A percentile compares a stretch with the other conserved stretches of the same genome.
phyloP scores from a whole-genome alignment of 1,140 invertebrate species.

The Adoxophyes honmai region DNA sequence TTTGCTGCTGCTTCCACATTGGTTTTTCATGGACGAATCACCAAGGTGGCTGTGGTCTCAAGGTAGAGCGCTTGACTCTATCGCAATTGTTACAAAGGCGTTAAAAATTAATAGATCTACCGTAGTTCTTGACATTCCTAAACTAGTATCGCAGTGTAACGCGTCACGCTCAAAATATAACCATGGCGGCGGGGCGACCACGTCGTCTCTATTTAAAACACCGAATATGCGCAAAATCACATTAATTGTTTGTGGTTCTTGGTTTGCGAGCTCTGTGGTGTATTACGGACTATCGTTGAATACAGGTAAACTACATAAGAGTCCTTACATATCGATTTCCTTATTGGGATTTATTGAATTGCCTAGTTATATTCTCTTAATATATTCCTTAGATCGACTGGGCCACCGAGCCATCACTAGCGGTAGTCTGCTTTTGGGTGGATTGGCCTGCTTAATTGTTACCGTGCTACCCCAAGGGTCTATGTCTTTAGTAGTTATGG shows the following conservation, averaged over 20 bases:
- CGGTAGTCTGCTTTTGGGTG: constrained; percentile 84
- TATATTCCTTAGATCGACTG: constrained; percentile 83
- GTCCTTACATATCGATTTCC: constrained; percentile 89
- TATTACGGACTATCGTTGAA: constrained; percentile 92
- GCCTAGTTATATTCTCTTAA: constrained; percentile 85
- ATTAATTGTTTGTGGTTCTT: constrained; percentile 89
- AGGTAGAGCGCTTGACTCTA: constrained; percentile 82
- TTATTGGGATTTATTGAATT: constrained; percentile 88
- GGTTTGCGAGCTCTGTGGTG: constrained; percentile 91
- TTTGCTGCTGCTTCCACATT: constrained; percentile 84
- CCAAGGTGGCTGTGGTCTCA: constrained; percentile 90
- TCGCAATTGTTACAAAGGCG: constrained; percentile 84
- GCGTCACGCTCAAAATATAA: constrained; percentile 56
- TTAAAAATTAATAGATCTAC: constrained; percentile 82
- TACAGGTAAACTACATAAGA: constrained; percentile 85
- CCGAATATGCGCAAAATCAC: constrained; percentile 87
- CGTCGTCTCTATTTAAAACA: constrained; percentile 85
- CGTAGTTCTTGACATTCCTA: constrained; percentile 79
- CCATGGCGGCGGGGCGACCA: constrained; percentile 73
- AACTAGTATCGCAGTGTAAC: constrained; percentile 79
- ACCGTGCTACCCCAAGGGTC: constrained; percentile 80
- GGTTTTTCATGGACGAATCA: constrained; percentile 90
- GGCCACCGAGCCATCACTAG: constrained; percentile 85
- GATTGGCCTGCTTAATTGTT: constrained; percentile 83
- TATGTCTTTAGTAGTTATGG: constrained; percentile 74